These are phyloP conservation scores for Cylindroiulus punctatus DNA, from an alignment of 2,888 invertebrate genomes.

Conservation along the genomic window DNA sequence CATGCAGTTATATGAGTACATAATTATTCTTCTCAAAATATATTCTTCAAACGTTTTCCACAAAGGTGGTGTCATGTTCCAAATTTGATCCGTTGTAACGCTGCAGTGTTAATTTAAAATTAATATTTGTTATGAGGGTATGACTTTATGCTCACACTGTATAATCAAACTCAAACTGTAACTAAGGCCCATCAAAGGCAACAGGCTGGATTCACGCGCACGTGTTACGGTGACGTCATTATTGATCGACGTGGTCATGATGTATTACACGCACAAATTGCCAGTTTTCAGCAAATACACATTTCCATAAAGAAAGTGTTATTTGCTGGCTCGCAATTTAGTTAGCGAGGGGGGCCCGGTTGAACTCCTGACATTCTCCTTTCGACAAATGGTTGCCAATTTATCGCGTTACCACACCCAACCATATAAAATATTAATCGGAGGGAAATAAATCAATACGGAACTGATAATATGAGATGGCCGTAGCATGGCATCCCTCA, in stretches of 20 bases:
- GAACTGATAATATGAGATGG: constrained; percentile 10
- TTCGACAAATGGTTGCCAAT: constrained; percentile 42
- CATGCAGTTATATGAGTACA: no score
- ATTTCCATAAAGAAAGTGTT: constrained; percentile 26
- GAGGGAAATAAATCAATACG: constrained; percentile 29
- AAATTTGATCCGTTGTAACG: no score
- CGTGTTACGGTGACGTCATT: not conserved
- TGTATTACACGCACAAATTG: not conserved
- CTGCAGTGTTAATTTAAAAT: no score
- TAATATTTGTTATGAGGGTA: no score
- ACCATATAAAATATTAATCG: constrained; percentile 36
- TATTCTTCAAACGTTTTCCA: no score
- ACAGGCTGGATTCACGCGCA: not conserved
- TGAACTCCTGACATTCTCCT: constrained; percentile 16
- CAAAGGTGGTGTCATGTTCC: no score
- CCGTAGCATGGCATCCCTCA: not conserved
- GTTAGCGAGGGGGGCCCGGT: not conserved
- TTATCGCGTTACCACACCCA: constrained; percentile 45
- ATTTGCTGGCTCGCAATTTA: not conserved
- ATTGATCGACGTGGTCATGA: not conserved
- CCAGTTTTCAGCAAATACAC: constrained; percentile 23
- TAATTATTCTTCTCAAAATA: no score
- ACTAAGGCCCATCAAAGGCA: not conserved
- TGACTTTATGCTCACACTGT: no score
- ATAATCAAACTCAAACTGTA: no score